A percentile compares a stretch with the other conserved stretches of the same genome.
Evolutionary conservation across 2,888 invertebrate species (phyloP).

Genomic region (Augiades crinisus): DNA sequence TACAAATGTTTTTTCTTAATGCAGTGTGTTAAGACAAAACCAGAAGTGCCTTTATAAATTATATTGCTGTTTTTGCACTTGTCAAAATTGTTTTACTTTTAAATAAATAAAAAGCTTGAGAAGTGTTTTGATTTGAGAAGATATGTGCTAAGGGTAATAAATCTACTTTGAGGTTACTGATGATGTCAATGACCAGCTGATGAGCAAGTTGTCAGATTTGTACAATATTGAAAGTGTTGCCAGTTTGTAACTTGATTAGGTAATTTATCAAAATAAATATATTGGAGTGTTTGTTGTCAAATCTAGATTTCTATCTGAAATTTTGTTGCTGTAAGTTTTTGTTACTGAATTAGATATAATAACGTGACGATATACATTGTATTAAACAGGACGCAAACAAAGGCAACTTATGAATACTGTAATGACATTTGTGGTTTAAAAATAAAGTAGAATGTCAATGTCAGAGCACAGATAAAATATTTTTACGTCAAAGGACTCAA

Average conservation of each 20-base stretch:
- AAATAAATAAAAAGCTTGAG: background rate
- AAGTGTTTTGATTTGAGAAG: too few relatives aligned
- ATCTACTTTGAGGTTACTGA: slow-evolving; percentile 12
- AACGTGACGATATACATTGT: too few relatives aligned
- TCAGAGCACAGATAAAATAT: background rate
- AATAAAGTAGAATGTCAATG: slow-evolving; percentile 11
- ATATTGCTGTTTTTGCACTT: too few relatives aligned
- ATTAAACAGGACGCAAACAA: too few relatives aligned
- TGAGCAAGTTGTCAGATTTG: background rate
- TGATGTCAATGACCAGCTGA: slow-evolving; percentile 6
- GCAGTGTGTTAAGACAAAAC: background rate
- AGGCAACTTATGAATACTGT: background rate
- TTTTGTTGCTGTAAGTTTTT: too few relatives aligned
- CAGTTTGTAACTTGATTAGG: background rate
- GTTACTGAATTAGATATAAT: too few relatives aligned
- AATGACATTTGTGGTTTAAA: background rate
- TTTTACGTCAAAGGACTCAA: background rate
- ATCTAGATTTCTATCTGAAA: too few relatives aligned
- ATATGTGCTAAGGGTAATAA: slow-evolving; percentile 1
- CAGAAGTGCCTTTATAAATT: too few relatives aligned
- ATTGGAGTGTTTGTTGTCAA: background rate
- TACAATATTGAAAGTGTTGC: background rate
- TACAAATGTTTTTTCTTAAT: background rate
- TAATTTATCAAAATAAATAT: background rate
- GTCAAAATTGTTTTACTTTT: slow-evolving; percentile 4